Evolutionary conservation across 1,140 invertebrate species (phyloP), one percentile per base, ranked within the genome.

Genomic region (Tetramorium parvispinum): DNA sequence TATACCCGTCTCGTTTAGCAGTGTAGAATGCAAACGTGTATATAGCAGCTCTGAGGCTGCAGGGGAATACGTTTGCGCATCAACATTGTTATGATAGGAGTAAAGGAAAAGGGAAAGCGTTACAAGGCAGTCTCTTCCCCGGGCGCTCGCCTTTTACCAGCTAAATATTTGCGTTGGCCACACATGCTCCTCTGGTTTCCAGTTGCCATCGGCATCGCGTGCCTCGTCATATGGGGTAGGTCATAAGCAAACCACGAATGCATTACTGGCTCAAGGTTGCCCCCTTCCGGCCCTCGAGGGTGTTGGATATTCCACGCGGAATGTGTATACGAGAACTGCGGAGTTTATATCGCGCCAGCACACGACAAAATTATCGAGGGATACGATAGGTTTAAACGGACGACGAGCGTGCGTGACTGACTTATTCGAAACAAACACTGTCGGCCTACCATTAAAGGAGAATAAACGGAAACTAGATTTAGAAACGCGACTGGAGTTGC

Each of bases 151-250:
- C 53, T 83, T 83, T 75, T 83, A 83, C 53, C 79, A 18, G 68
- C 87, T 76, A 89, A 89, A 89, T 89, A 89, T 89, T 89, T 89
- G 85, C 87, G 71, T 88, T 85, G 87, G 82, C 75, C 85, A 75
- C 87, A 88, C 87, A 78, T 86, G 83, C 70, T 76, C 53, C 66
- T 81, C 87, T n/a, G 63, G 65, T 70, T 86, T 82, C 70, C 75
- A 81, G 53, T 76, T 43, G 76, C 46, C 79, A 71, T 88, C 78
- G 73, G 78, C 87, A 79, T 89, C 83, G 87, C 88, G 87, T 86
- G 88, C 75, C 73, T 82, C 88, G 53, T 89, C 76, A 32, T n/a
- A 89, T 89, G 70, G 88, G 88, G 87, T 89, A 89, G 87, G 87
- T 89, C 88, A 85, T 86, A 88, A 66, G 51, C 53, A 89, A 86